These are phyloP conservation scores for Agrilus biguttatus DNA, from an alignment of 2,888 invertebrate species.

Conservation along the genomic window DNA sequence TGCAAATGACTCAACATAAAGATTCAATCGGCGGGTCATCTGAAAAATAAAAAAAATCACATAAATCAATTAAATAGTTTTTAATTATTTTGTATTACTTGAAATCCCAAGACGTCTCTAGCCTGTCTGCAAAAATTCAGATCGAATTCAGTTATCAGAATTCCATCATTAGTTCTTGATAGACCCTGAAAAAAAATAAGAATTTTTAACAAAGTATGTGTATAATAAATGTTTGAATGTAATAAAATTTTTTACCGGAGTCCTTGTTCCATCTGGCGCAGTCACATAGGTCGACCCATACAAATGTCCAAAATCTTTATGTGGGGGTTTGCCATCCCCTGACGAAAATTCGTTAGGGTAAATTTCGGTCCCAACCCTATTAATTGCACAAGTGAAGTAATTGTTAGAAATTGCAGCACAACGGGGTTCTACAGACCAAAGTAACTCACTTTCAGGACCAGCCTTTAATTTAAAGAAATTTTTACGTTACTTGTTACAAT, in stretches of 20 bases:
- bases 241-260: no score
- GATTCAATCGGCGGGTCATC: constrained; percentile 85
- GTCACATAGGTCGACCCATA: no score
- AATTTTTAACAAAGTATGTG: no score
- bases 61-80: not conserved
- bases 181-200: constrained; percentile 14
- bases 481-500: no score
- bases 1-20: constrained; percentile 67
- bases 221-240: no score
- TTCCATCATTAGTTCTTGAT: constrained; percentile 37
- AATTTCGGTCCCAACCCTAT: constrained; percentile 82
- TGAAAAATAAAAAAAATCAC: constrained; percentile 17
- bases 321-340: constrained; percentile 60
- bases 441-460: constrained; percentile 64
- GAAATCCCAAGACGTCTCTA: constrained; percentile 87
- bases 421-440: constrained; percentile 92
- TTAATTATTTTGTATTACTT: constrained; percentile 34
- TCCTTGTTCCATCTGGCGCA: no score
- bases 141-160: constrained; percentile 80
- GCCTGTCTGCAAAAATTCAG: constrained; percentile 88
- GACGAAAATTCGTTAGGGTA: constrained; percentile 76
- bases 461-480: constrained; percentile 24
- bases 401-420: constrained; percentile 91
- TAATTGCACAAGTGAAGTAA: constrained; percentile 87
- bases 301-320: constrained; percentile 27